These are phyloP conservation scores for Andrena dorsata DNA, from an alignment of 2,888 invertebrate genomes.

Conservation along the genomic window DNA sequence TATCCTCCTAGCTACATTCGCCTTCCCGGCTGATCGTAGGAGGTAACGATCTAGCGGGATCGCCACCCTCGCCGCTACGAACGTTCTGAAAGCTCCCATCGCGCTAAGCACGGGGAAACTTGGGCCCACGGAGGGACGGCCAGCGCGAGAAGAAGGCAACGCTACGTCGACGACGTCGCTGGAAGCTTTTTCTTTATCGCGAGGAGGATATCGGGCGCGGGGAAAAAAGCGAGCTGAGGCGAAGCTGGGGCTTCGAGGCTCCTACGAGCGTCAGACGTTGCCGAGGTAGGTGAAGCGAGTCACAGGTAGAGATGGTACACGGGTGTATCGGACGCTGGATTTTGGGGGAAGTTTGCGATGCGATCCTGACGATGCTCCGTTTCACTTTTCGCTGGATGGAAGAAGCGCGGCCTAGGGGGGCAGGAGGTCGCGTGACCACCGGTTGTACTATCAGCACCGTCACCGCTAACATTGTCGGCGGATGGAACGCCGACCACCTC, in stretches of 20 bases:
- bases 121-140: conserved; percentile 4
- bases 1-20: conserved; percentile 33
- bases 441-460: conserved; percentile 59
- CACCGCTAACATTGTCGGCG: conserved; percentile 47
- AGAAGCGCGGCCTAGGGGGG: not conserved
- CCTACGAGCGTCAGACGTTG: conserved; percentile 15
- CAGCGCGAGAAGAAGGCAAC: conserved; percentile 41
- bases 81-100: conserved; percentile 59
- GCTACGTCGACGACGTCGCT: conserved; percentile 67
- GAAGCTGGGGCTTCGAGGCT: not conserved
- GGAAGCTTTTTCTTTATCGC: conserved; percentile 72
- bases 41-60: conserved; percentile 46
- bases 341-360: conserved; percentile 57
- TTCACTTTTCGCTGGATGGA: conserved; percentile 60
- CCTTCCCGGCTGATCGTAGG: conserved; percentile 43
- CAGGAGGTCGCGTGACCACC: conserved; percentile 71
- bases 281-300: conserved; percentile 31
- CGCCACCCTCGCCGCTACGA: conserved; percentile 33
- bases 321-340: conserved; percentile 35
- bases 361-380: conserved; percentile 59
- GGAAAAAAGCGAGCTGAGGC: not conserved
- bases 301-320: conserved; percentile 51
- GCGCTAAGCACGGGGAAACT: not conserved
- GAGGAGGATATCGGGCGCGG: conserved; percentile 53
- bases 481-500: conserved; percentile 46